These are phyloP conservation scores for Himalopsyche anomala DNA, from an alignment of 2,888 invertebrate species.

Conservation along the genomic window DNA sequence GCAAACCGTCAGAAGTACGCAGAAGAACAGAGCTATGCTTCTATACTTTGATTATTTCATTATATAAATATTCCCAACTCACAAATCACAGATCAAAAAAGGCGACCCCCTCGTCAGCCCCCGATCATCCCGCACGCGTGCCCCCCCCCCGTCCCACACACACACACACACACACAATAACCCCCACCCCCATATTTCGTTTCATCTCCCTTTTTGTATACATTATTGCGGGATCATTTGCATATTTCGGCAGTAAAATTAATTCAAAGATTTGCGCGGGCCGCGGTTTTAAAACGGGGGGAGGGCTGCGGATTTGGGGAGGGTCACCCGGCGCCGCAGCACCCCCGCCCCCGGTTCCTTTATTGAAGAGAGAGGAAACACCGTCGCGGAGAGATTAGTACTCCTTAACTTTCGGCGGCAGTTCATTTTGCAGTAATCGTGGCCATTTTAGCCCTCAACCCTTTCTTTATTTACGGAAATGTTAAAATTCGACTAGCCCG, in stretches of 20 bases:
- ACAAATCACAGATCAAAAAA: slow-evolving; percentile 21
- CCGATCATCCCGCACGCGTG: slow-evolving; percentile 40
- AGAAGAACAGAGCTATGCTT: too few species aligned
- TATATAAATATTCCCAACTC: too few species aligned
- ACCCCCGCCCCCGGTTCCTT: neutral
- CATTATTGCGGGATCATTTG: slow-evolving; percentile 77
- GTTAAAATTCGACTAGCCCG: neutral
- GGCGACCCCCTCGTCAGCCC: slow-evolving; percentile 19
- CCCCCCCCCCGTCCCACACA: slow-evolving; percentile 18
- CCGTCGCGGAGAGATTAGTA: slow-evolving; percentile 34
- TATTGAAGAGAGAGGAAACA: slow-evolving; percentile 33
- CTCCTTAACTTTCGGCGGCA: slow-evolving; percentile 26
- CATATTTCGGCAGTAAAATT: slow-evolving; percentile 79
- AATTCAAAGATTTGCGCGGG: slow-evolving; percentile 78
- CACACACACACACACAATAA: slow-evolving; percentile 52
- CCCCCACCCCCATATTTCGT: slow-evolving; percentile 48
- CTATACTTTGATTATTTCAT: too few species aligned
- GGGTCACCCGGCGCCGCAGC: neutral
- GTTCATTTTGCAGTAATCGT: slow-evolving; percentile 23
- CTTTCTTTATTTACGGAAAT: slow-evolving; percentile 20
- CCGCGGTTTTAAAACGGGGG: slow-evolving; percentile 34
- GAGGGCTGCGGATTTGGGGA: neutral
- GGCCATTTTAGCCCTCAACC: neutral
- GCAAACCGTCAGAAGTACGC: too few species aligned
- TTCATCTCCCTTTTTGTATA: slow-evolving; percentile 73